These are phyloP conservation scores for Scaeva pyrastri DNA, from an alignment of 2,888 invertebrate species.

Conservation along the genomic window DNA sequence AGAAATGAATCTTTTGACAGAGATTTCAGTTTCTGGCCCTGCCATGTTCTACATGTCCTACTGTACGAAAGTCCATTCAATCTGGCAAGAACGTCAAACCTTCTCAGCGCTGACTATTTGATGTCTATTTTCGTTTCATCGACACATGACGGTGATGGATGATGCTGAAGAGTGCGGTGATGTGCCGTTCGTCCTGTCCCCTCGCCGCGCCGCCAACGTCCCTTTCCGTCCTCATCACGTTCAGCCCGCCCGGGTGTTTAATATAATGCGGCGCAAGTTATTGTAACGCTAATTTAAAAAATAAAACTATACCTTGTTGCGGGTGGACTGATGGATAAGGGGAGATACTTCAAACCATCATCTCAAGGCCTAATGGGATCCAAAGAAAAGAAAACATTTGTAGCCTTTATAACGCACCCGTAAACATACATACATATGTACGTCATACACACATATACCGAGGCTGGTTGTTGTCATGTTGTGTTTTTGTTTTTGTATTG, in stretches of 20 bases:
- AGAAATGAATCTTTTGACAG: too few relatives aligned
- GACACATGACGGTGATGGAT: slow-evolving; percentile 72
- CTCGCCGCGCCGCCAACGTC: too few relatives aligned
- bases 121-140: slow-evolving; percentile 74
- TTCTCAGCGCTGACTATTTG: slow-evolving; percentile 53
- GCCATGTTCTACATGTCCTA: not conserved
- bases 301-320: slow-evolving; percentile 35
- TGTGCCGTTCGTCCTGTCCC: not conserved
- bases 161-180: slow-evolving; percentile 32
- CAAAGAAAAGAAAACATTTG: slow-evolving; percentile 76
- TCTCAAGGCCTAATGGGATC: slow-evolving; percentile 72
- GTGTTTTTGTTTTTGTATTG: slow-evolving; percentile 61
- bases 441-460: not conserved
- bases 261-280: slow-evolving; percentile 51
- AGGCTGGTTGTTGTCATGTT: slow-evolving; percentile 53
- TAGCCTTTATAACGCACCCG: slow-evolving; percentile 58
- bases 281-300: slow-evolving; percentile 71
- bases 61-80: not conserved
- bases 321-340: slow-evolving; percentile 31
- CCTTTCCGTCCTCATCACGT: too few relatives aligned
- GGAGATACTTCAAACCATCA: slow-evolving; percentile 21
- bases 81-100: not conserved
- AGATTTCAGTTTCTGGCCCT: too few relatives aligned
- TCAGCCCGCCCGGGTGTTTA: slow-evolving; percentile 16
- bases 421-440: not conserved